phyloP scores from a whole-genome alignment of 53 echinoderm and acorn worm genomes.

The Hippasteria phrygiana region DNA sequence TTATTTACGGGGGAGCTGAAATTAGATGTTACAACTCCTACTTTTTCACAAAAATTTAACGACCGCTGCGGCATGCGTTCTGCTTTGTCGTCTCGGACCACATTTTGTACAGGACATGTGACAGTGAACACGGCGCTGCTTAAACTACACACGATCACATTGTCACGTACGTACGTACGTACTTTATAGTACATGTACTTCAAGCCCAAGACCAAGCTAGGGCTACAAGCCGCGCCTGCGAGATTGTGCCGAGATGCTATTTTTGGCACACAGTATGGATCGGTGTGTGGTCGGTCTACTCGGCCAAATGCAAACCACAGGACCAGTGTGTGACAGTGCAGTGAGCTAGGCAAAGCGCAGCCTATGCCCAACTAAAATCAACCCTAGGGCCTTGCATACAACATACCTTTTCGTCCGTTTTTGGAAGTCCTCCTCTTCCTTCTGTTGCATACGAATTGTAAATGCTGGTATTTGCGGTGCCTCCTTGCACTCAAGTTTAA shows the following conservation, averaged over 20 bases:
- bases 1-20: not conserved
- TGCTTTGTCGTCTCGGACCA: not conserved
- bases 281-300: not conserved
- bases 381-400: not conserved
- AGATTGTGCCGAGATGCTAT: not conserved
- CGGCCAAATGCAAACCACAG: no score
- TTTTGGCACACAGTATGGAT: not conserved
- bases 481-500: not conserved
- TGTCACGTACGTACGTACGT: not conserved
- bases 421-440: not conserved
- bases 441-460: not conserved
- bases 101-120: not conserved
- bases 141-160: no score
- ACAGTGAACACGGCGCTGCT: not conserved
- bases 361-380: not conserved
- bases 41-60: not conserved
- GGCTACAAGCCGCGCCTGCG: not conserved
- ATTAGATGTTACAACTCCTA: not conserved
- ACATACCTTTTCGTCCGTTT: slow-evolving; percentile 12
- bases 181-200: not conserved
- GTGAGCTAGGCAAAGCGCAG: slow-evolving; percentile 3
- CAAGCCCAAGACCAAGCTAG: no score
- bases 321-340: no score
- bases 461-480: not conserved
- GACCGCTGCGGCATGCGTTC: not conserved